Percentiles rank a stretch among this genome's conserved stretches.
These are phyloP conservation scores for Lethenteron reissneri DNA, from an alignment of 2,113 vertebrate species.

Conservation along the genomic window DNA sequence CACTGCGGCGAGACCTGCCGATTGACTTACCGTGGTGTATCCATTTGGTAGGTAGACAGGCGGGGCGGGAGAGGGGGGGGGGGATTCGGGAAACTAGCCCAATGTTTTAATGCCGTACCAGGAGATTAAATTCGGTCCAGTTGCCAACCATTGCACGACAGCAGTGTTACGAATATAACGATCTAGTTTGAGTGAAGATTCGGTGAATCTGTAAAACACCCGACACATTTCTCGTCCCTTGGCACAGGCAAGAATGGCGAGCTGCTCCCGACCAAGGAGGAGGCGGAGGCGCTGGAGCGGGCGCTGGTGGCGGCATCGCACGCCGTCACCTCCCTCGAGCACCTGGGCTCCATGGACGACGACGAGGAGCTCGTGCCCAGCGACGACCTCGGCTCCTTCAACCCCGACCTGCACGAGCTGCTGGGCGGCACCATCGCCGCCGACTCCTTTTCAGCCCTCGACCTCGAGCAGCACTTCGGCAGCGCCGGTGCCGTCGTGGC, in stretches of 20 bases:
- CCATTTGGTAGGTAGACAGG: too few relatives aligned
- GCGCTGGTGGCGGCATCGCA: slow-evolving; percentile 80
- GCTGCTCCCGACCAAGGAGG: slow-evolving; percentile 81
- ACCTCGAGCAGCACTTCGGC: neutral
- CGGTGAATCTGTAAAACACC: too few relatives aligned
- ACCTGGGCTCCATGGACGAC: slow-evolving; percentile 81
- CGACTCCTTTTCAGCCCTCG: slow-evolving; percentile 1
- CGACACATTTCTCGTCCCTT: slow-evolving; percentile 9
- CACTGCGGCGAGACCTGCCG: too few relatives aligned
- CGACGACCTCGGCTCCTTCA: neutral
- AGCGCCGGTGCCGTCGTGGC: slow-evolving; percentile 14
- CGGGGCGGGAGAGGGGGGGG: too few relatives aligned
- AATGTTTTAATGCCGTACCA: too few relatives aligned
- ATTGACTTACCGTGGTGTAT: too few relatives aligned
- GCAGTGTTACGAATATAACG: too few relatives aligned
- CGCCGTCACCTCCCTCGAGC: slow-evolving; percentile 59
- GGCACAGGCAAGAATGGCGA: slow-evolving; percentile 81
- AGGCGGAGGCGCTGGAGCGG: slow-evolving; percentile 87
- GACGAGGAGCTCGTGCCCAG: too few relatives aligned
- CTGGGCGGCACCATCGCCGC: neutral
- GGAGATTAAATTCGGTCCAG: too few relatives aligned
- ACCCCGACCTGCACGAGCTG: neutral
- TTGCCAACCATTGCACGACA: too few relatives aligned
- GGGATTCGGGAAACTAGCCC: too few relatives aligned
- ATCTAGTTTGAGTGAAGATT: too few relatives aligned